Conservation (phyloP, 2,888 invertebrate species). For the Hylaea fasciaria region DNA sequence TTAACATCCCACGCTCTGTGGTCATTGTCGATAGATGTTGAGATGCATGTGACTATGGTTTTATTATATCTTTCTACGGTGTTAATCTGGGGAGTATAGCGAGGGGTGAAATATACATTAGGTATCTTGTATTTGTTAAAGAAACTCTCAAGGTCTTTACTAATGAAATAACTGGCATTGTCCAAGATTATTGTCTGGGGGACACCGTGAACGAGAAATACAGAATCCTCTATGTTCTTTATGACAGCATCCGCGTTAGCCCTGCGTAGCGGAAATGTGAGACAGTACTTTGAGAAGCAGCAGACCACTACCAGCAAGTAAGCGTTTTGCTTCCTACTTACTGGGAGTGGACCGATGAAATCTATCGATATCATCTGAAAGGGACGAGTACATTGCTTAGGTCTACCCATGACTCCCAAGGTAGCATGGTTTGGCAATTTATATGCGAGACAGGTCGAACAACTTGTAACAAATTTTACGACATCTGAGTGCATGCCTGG, state of each 20-base stretch:
- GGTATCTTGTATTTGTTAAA: no score
- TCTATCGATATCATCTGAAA: background rate
- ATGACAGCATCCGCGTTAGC: no score
- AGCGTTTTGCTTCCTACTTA: background rate
- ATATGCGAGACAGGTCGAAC: no score
- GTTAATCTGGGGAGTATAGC: background rate
- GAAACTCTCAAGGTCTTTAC: no score
- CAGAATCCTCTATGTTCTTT: background rate
- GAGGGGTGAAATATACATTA: background rate
- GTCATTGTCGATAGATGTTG: background rate
- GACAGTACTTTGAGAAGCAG: constrained; percentile 20
- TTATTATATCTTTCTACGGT: background rate
- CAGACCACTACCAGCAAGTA: constrained; percentile 9
- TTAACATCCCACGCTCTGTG: background rate
- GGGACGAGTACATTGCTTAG: constrained; percentile 29
- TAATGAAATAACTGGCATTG: background rate
- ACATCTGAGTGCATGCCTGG: constrained; percentile 10
- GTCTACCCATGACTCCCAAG: constrained; percentile 25
- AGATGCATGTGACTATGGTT: background rate
- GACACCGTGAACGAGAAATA: constrained; percentile 32
- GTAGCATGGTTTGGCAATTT: no score
- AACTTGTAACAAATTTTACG: no score
- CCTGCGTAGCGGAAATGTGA: no score
- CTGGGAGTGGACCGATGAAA: no score
- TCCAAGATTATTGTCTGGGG: constrained; percentile 30